Evolutionary conservation across 1,140 invertebrate genomes (phyloP), one percentile per base, ranked within the genome.

Genomic region (Luehdorfia chinensis): DNA sequence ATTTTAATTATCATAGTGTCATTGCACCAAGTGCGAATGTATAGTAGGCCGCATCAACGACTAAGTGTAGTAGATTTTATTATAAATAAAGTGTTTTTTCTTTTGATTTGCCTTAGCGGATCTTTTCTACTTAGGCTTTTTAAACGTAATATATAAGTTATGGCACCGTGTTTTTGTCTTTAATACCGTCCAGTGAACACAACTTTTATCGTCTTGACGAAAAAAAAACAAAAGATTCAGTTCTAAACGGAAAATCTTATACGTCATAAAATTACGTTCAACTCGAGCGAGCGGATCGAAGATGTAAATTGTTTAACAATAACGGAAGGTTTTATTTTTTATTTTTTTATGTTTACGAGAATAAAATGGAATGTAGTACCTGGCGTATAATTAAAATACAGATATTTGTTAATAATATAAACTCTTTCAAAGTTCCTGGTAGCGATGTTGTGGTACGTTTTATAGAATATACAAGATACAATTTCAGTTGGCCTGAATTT

Each of bases 151-250:
- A 41, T 47, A 59, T 41, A 66, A 55, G 55, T 55, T 58, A 66
- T 47, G 64, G 71, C 76, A 75, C 71, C 69, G 66, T 61, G 41
- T 74, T 73, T 43, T 70, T 73, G 59, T 77, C 66, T 78, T 50
- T 69, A 74, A 79, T 75, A 78, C 80, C 80, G 80, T 84, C 80
- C 80, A 84, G 76, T 78, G 69, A 77, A 71, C 66, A 75, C 64
- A 48, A 59, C 43, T 57, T 55, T 53, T 39, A 37, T 43, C 12
- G 32, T 46, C 28, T 43, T 4, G 21, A 39, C 25, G 14, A 41
- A 31, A 43, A 39, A 14, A 39, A 41, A 21, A 41, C 23, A 14
- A 43, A 43, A n/a, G 1, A 18, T 43, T 43, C 19, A 21, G 36
- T 21, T 41, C 36, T 41, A 41, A 27, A 36, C n/a, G 23, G 23